Evolutionary conservation across 2,888 invertebrate genomes (phyloP).

Genomic region (Smittia sp.): DNA sequence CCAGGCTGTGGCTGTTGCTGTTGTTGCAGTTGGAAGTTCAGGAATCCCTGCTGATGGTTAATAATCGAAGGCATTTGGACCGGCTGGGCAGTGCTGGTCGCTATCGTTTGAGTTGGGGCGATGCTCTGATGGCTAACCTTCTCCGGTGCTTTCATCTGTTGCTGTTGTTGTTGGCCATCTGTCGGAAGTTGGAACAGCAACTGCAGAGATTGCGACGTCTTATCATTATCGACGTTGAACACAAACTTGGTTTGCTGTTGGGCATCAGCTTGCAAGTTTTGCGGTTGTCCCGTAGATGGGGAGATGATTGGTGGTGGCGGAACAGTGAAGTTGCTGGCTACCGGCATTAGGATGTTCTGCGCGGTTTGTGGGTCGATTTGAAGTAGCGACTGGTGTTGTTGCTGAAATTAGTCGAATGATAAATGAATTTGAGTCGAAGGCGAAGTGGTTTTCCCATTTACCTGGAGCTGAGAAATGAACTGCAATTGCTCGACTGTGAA

Average conservation of each 20-base stretch:
- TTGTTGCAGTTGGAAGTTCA: conserved; percentile 49
- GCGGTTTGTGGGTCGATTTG: conserved; percentile 35
- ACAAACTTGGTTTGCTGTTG: conserved; percentile 52
- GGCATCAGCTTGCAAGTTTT: conserved; percentile 45
- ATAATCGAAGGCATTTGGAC: conserved; percentile 13
- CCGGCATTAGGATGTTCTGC: conserved; percentile 25
- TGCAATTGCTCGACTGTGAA: conserved; percentile 53
- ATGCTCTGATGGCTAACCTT: conserved; percentile 31
- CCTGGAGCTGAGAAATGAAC: conserved; percentile 53
- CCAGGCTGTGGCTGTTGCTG: conserved; percentile 48
- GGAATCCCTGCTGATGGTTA: conserved; percentile 3
- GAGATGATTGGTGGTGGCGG: conserved; percentile 12
- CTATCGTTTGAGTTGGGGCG: conserved; percentile 33
- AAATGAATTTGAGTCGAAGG: not conserved
- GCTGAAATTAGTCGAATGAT: conserved; percentile 22
- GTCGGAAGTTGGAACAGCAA: conserved; percentile 52
- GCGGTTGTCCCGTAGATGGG: conserved; percentile 16
- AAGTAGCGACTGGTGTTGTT: conserved; percentile 33
- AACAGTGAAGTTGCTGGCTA: not conserved
- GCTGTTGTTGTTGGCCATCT: conserved; percentile 45
- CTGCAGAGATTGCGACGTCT: conserved; percentile 51
- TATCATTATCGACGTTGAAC: conserved; percentile 53
- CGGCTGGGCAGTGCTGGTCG: conserved; percentile 7
- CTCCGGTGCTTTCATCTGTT: conserved; percentile 38
- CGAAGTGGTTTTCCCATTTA: conserved; percentile 44